Evolutionary conservation across 1,140 invertebrate species (phyloP), one percentile per base, ranked within the genome.

Genomic region (Eubasilissa regina): DNA sequence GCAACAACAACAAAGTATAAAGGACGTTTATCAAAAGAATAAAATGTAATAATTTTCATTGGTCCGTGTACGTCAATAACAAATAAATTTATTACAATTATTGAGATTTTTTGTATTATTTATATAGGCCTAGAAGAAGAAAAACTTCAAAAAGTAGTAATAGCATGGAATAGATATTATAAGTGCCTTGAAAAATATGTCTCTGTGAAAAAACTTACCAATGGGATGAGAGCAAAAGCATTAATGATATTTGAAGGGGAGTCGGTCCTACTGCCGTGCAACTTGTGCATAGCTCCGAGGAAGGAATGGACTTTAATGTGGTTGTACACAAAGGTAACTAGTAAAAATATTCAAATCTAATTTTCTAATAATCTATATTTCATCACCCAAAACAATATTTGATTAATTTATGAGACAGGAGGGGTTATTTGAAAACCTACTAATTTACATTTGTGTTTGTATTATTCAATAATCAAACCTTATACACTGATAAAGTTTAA

Each of bases 241-340:
- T 9, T 47, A 9, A 66, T 84, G 15, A 11, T 79, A 4, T 85
- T 84, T 56, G 62, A 78, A 47, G 84, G 84, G 0, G 72, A 83
- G 3, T 70, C 79, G 0, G 83, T 79, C 7, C 64, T 66, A 10
- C 19, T 86, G 8, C 64, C 77, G 0, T 87, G 86, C 77, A n/a
- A 44, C 7, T 51, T 85, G 43, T 86, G 85, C 53, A 47, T 80
- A 9, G 75, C 81, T 10, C 84, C 84, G 0, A 58, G 47, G 17
- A 25, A 8, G 48, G 12, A 21, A 1, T 60, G 15, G 0, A 12
- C 8, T n/a, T 4, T 56, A 17, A 47, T 44, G 48, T 79, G 77
- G 77, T 45, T 19, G 13, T 68, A 73, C 12, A 4, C 70, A 70
- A 45, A 70, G 45, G 66, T 70, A 35, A 66, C 17, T 51, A 0